Evolutionary conservation across 2,797 vertebrate species (phyloP).

Genomic region (Acridotheres tristis): DNA sequence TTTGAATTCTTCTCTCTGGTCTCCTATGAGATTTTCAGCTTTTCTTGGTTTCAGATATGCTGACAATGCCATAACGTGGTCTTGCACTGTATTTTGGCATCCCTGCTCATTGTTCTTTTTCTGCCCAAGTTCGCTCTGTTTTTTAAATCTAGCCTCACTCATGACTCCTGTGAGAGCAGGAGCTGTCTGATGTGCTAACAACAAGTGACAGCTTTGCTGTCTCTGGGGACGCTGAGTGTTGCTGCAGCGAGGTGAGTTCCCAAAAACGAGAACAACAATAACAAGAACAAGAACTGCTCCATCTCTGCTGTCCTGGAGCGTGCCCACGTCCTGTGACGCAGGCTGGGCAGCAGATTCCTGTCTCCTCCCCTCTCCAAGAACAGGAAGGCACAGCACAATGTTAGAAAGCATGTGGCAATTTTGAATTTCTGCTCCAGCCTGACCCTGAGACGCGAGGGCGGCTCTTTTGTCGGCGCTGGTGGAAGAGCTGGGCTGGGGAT

Average conservation of each 20-base stretch:
- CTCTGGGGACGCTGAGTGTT: constrained; percentile 5
- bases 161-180: constrained; percentile 54
- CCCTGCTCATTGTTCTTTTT: constrained; percentile 51
- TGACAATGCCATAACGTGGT: constrained; percentile 46
- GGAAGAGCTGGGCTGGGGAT: background rate
- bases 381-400: constrained; percentile 52
- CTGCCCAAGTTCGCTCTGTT: constrained; percentile 56
- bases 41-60: constrained; percentile 52
- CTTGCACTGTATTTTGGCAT: constrained; percentile 37
- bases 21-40: constrained; percentile 32
- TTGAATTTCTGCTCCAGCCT: background rate
- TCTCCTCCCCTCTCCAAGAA: background rate
- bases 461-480: background rate
- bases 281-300: constrained; percentile 32
- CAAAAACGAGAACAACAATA: background rate
- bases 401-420: constrained; percentile 19
- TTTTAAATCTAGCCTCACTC: constrained; percentile 59
- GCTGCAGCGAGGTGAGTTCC: constrained; percentile 41
- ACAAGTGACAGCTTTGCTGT: constrained; percentile 67
- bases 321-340: constrained; percentile 26
- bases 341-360: constrained; percentile 28
- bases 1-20: constrained; percentile 31
- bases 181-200: constrained; percentile 48
- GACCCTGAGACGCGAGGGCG: background rate
- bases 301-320: background rate